Evolutionary conservation across 64 coral and sea anemone genomes (phyloP), one percentile per base, ranked within the genome.

Genomic region (Pachyseris speciosa): DNA sequence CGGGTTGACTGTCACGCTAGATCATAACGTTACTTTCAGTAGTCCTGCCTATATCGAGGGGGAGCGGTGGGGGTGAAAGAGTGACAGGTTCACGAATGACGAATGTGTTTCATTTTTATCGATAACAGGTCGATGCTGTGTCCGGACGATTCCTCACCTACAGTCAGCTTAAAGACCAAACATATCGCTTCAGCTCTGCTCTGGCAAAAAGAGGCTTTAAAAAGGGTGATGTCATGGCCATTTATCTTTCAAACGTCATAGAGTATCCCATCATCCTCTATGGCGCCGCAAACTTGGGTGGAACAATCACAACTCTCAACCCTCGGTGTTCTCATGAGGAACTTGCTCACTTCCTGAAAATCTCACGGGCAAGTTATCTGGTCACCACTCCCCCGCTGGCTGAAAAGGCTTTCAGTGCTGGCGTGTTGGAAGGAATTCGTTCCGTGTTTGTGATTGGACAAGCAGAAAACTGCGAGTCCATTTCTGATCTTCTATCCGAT

Each of bases 181-280:
- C 49, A 8, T 63, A 25, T 50, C 84, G 75, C 12, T 76, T 72
- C 44, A 84, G 90, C 8, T 92, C 90, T 51, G 80, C 49, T 0
- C 51, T 92, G 67, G 49, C 68, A 25, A 73, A 52, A 48, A 64
- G 69, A 92, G 90, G 80, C 24, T 92, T 92, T 48, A 61, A 76
- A 34, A 92, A 92, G 74, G 90, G 90, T 7, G 90, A 92, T 7
- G 80, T 85, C 1, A 59, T 92, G 2, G 90, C 69, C 0, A 51
- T 92, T 3, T 45, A 84, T 50, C 55, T 92, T 24, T 80, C 90
- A 28, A 92, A 92, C 25, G 48, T 92, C 39, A 57, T 73, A 42
- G 90, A 92, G 27, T 92, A 75, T n/a, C 79, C 90, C 1, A 85
- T 92, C 26, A 73, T 74, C 22, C 65, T 92, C 67, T 32, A 75